These are phyloP conservation scores for Aurelia sp. DNA, from an alignment of 30 jellyfish, hydroid and myxozoan species.

Conservation along the genomic window DNA sequence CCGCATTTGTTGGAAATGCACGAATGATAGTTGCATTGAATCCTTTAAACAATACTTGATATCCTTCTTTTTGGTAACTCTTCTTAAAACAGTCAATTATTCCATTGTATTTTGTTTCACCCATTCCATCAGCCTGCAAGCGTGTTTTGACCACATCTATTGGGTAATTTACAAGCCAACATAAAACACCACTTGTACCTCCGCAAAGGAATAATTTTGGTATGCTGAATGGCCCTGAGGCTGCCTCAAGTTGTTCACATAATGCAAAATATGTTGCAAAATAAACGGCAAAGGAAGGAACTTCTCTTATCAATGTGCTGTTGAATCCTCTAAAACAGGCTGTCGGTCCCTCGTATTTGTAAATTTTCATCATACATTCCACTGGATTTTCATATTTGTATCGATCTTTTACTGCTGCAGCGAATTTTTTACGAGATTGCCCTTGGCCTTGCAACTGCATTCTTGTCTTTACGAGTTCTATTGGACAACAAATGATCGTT, in stretches of 20 bases:
- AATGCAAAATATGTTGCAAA: slow-evolving; percentile 67
- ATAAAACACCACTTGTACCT: slow-evolving; percentile 79
- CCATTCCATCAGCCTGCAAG: slow-evolving; percentile 88
- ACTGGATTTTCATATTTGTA: slow-evolving; percentile 55
- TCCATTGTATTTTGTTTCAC: slow-evolving; percentile 51
- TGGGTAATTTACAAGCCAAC: slow-evolving; percentile 88
- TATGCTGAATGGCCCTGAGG: slow-evolving; percentile 39
- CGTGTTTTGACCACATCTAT: slow-evolving; percentile 89
- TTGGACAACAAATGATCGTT: slow-evolving; percentile 70
- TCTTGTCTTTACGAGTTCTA: slow-evolving; percentile 85
- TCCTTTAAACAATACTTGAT: slow-evolving; percentile 77
- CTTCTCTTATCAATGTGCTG: slow-evolving; percentile 83
- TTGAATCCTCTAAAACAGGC: slow-evolving; percentile 81
- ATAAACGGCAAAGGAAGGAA: slow-evolving; percentile 88
- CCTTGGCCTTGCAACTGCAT: slow-evolving; percentile 93
- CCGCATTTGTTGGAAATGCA: slow-evolving; percentile 96
- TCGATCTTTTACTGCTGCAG: slow-evolving; percentile 3
- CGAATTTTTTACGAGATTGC: not conserved
- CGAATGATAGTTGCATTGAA: slow-evolving; percentile 75
- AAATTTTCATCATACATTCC: slow-evolving; percentile 65
- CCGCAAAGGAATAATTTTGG: slow-evolving; percentile 79
- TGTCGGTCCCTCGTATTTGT: slow-evolving; percentile 58
- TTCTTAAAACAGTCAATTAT: slow-evolving; percentile 51
- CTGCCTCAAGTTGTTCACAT: slow-evolving; percentile 48
- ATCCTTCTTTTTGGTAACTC: slow-evolving; percentile 73